Evolutionary conservation across 2,113 vertebrate genomes (phyloP), one percentile per base, ranked within the genome.

Genomic region (Tringa solitaria): DNA sequence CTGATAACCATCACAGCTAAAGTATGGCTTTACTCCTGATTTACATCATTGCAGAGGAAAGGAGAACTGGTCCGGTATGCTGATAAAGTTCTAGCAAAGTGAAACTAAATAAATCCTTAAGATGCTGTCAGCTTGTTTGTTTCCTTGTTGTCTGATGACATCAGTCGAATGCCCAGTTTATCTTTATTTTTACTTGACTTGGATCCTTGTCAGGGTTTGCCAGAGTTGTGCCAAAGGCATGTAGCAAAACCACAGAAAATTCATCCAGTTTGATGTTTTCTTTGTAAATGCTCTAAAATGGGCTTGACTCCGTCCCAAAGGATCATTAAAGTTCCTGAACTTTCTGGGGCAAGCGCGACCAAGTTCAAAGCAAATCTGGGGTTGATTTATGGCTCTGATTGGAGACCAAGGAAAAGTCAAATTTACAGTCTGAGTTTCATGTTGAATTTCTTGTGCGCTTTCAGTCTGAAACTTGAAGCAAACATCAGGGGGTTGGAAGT

Each of bases 311-410:
- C 17, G 84, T 95, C 96, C 96, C 96, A 96, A 39, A 96, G 92
- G 95, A 96, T 92, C 92, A 37, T 95, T 94, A 96, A 94, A 96
- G 95, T 96, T 96, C 94, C 92, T 97, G 96, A 95, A 96, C 94
- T 96, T 96, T 97, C 94, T 65, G 89, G 94, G 96, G 92, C 86
- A 79, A 96, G 89, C 84, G 26, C 84, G 53, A 96, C 96, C 95
- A 65, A 97, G 94, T 97, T 97, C 96, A 96, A 97, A 97, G 96
- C 84, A 92, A 97, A 96, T 95, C 94, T 69, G 89, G 81, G 45
- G 13, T 80, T 96, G 95, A 97, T 96, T 97, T 96, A 96, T 22
- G 37, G 87, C 65, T 91, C 95, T 91, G 96, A 96, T 95, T 65
- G 92, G 96, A 94, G 90, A 97, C 95, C 96, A 95, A 97, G 91